These are phyloP conservation scores for Platyrinchus mystaceus DNA, from an alignment of 2,797 vertebrate species.

Conservation along the genomic window DNA sequence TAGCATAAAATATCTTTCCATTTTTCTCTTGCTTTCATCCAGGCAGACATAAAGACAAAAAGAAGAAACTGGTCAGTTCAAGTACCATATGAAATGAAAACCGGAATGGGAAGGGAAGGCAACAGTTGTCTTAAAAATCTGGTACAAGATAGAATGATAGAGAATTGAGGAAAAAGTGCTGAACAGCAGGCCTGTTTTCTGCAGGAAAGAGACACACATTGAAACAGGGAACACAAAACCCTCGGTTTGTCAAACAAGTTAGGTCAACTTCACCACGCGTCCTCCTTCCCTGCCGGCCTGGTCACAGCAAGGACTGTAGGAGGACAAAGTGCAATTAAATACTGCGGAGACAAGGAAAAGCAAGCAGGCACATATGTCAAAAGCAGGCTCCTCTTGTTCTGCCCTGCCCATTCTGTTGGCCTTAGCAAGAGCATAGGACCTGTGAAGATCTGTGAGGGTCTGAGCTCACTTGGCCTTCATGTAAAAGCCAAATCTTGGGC, in stretches of 20 bases:
- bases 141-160: not conserved
- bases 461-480: not conserved
- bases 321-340: not conserved
- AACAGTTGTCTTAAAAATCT: not conserved
- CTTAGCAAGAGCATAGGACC: not conserved
- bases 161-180: not conserved
- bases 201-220: not conserved
- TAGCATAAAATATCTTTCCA: not conserved
- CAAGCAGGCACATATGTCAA: not conserved
- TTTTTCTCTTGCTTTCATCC: not conserved
- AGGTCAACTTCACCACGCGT: not conserved
- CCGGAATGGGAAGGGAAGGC: not conserved
- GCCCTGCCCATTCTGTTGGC: not conserved
- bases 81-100: not conserved
- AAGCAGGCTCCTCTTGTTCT: not conserved
- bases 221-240: not conserved
- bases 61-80: not conserved
- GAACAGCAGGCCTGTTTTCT: not conserved
- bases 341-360: not conserved
- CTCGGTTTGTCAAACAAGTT: accelerated
- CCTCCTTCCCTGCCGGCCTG: not conserved
- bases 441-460: not conserved
- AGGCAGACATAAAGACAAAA: not conserved
- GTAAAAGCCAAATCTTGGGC: not conserved
- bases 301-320: not conserved